These are phyloP conservation scores for Trichoplax adhaerens DNA, from an alignment of 37 sponge, comb jelly and placozoan genomes.

Conservation along the genomic window DNA sequence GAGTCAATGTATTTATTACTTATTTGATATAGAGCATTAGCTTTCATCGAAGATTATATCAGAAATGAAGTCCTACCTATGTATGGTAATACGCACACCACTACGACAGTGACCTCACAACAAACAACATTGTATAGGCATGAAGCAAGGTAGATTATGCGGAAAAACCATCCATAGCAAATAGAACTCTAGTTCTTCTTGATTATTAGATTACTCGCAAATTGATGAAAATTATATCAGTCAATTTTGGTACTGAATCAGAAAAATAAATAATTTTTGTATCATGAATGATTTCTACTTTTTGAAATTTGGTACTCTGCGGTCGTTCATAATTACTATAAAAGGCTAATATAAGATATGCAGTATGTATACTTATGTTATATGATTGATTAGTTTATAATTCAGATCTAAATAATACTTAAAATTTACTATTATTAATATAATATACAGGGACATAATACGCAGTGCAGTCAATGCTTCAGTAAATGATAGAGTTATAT, in stretches of 20 bases:
- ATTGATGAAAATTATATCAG: no score
- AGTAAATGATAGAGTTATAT: slow-evolving; percentile 66
- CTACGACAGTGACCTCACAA: slow-evolving; percentile 42
- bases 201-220: no score
- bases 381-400: no score
- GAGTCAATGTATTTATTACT: no score
- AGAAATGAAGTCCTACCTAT: slow-evolving; percentile 35
- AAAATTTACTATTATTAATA: neutral
- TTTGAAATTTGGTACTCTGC: no score
- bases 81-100: slow-evolving; percentile 87
- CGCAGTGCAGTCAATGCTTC: slow-evolving; percentile 38
- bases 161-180: neutral
- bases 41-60: slow-evolving; percentile 66
- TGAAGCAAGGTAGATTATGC: slow-evolving; percentile 52
- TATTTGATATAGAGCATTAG: neutral
- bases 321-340: no score
- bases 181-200: no score
- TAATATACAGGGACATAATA: slow-evolving; percentile 28
- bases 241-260: no score
- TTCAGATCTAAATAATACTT: neutral
- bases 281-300: no score
- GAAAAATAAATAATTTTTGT: no score
- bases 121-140: slow-evolving; percentile 62
- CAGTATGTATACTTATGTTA: neutral
- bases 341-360: neutral